These are phyloP conservation scores for Gobius niger DNA, from an alignment of 2,113 vertebrate species.

Conservation along the genomic window DNA sequence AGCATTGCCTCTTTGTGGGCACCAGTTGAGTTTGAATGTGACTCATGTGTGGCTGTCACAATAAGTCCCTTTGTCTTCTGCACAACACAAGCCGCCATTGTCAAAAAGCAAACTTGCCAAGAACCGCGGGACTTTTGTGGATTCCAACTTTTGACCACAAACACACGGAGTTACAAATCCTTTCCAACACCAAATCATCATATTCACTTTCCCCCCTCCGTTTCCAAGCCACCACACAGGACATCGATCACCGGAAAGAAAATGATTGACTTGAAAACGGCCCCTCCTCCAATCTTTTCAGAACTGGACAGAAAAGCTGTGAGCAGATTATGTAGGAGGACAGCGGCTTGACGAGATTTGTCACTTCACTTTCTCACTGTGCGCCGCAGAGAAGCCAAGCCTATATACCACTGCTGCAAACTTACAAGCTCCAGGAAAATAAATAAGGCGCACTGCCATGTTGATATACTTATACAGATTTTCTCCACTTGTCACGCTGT, in stretches of 20 bases:
- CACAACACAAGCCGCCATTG: slow-evolving; percentile 6
- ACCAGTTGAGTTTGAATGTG: slow-evolving; percentile 7
- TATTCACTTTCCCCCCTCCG: slow-evolving; percentile 25
- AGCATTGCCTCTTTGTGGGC: background rate
- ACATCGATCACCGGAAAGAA: slow-evolving; percentile 29
- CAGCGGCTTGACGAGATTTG: slow-evolving; percentile 60
- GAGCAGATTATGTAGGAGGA: slow-evolving; percentile 65
- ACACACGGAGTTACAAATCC: background rate
- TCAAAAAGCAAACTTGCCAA: slow-evolving; percentile 11
- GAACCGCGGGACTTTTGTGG: background rate
- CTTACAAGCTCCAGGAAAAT: slow-evolving; percentile 30
- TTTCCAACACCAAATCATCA: slow-evolving; percentile 9
- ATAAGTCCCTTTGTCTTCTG: slow-evolving; percentile 8
- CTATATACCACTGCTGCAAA: slow-evolving; percentile 23
- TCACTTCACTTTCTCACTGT: slow-evolving; percentile 51
- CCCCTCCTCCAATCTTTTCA: slow-evolving; percentile 5
- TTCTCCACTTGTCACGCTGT: slow-evolving; percentile 3
- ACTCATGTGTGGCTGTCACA: slow-evolving; percentile 13
- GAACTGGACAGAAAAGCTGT: slow-evolving; percentile 56
- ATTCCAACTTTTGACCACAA: slow-evolving; percentile 15
- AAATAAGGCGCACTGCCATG: slow-evolving; percentile 18
- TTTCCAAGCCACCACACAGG: slow-evolving; percentile 19
- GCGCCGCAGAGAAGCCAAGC: slow-evolving; percentile 14
- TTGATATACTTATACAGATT: slow-evolving; percentile 7
- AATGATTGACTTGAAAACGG: slow-evolving; percentile 28